A percentile compares a stretch with the other conserved stretches of the same genome.
These are phyloP conservation scores for Nemotelus nigrinus DNA, from an alignment of 2,888 invertebrate genomes.

Conservation along the genomic window DNA sequence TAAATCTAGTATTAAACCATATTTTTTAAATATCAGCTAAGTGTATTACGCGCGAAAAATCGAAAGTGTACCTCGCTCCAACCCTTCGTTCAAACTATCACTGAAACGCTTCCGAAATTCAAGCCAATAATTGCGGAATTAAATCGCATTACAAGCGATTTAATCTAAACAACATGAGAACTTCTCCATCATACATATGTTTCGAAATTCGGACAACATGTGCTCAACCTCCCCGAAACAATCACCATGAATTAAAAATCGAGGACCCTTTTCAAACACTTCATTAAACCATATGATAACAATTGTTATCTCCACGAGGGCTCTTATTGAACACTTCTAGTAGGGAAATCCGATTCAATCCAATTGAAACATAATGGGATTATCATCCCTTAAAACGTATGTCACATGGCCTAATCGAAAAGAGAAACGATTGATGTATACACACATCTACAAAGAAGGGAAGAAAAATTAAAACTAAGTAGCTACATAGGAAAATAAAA, in stretches of 20 bases:
- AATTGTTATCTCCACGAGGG: constrained; percentile 19
- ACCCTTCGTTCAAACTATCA: too few species aligned
- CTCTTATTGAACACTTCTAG: constrained; percentile 34
- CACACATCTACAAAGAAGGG: neutral
- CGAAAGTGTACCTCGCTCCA: too few species aligned
- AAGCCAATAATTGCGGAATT: neutral
- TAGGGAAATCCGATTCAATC: constrained; percentile 29
- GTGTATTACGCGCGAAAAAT: too few species aligned
- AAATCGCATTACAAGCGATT: constrained; percentile 23
- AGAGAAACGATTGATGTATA: constrained; percentile 15
- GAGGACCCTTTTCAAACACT: constrained; percentile 27
- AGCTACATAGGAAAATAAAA: constrained; percentile 10
- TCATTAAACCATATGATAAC: constrained; percentile 36
- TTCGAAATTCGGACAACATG: neutral
- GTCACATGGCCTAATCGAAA: constrained; percentile 34
- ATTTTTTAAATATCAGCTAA: neutral
- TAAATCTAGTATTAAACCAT: neutral
- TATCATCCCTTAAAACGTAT: constrained; percentile 39
- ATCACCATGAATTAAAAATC: constrained; percentile 10
- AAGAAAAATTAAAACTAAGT: constrained; percentile 22
- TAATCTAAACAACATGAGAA: constrained; percentile 18
- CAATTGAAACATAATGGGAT: constrained; percentile 38
- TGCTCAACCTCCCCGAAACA: constrained; percentile 12
- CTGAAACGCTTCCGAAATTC: too few species aligned
- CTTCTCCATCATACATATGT: neutral